Base-by-base conservation (phyloP, 2,797 vertebrate species). In the Synaphobranchus kaupii region DNA sequence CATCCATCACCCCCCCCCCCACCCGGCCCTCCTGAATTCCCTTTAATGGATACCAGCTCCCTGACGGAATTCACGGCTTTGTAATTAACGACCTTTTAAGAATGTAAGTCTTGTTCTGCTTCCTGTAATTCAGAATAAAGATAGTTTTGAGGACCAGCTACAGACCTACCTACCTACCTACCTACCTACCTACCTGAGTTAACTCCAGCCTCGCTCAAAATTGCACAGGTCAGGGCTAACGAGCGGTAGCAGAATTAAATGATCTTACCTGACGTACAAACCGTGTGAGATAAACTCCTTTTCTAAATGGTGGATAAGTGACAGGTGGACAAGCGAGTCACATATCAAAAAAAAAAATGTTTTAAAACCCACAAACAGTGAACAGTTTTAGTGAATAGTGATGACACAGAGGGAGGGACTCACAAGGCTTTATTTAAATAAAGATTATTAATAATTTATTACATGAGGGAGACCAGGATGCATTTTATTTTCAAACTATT, bases 61-160 rank as follows among this genome's bases (percentile, higher is more conserved):
- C 34, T 68, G 58, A 39, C 44, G 34, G 58, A 44, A 85, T 68
- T 44, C 9, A 5, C 39, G 44, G 34, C 58, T 68, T 68, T 85
- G 34, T 85, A 85, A 85, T 85, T 68, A 85, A 39, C 66, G 10
- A 9, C 48, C 28, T 76, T 13, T 73, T 15, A 20, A 76, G 34
- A 9, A 8, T 4, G 8, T 15, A 3, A 76, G 71, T 44, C 34
- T 15, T 0, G 28, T 44, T 39, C 71, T 44, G 34, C 71, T 76
- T 76, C 71, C 71, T 76, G 66, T 44, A 76, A 76, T 71, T 31
- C 28, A 71, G 28, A 71, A 34, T 28, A 12, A 71, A 34, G 66
- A 71, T 31, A 34, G 66, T 28, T 31, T 71, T 71, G 3, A 25
- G 58, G 22, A 63, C 20, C 58, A 63, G 3, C 22, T 22, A 39